phyloP scores from a whole-genome alignment of 2,797 vertebrate genomes.

The Enteromius radiatus region DNA sequence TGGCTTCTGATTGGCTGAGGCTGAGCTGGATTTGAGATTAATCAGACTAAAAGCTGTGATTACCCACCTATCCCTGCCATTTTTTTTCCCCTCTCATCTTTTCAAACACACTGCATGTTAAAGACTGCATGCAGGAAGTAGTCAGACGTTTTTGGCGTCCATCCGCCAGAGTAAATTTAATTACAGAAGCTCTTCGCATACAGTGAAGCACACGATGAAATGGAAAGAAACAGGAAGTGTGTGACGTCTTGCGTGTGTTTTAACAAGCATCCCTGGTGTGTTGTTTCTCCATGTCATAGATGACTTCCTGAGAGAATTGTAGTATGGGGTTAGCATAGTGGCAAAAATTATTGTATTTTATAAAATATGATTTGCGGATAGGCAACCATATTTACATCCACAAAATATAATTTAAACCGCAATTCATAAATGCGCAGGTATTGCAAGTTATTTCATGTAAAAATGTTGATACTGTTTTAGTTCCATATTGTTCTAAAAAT shows the following conservation, averaged over 20 bases:
- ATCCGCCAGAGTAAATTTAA: neutral
- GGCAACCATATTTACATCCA: neutral
- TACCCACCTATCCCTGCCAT: conserved; percentile 5
- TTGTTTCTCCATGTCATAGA: neutral
- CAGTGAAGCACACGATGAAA: neutral
- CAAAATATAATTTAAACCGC: neutral
- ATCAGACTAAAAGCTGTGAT: conserved; percentile 41
- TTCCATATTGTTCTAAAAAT: neutral
- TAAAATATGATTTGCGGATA: neutral
- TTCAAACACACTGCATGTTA: neutral
- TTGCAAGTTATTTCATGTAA: neutral
- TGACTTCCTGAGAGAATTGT: neutral
- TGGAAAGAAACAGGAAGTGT: conserved; percentile 4
- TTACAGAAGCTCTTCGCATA: neutral
- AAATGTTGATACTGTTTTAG: neutral
- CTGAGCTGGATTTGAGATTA: conserved; percentile 22
- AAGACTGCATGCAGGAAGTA: neutral
- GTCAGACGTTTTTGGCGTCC: neutral
- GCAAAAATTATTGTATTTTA: neutral
- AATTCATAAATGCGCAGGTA: neutral
- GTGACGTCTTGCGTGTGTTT: neutral
- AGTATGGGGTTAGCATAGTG: neutral
- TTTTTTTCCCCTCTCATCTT: neutral
- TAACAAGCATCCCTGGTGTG: neutral
- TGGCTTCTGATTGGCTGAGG: conserved; percentile 12